Conservation (phyloP, 2,888 invertebrate genomes). For the Heliconius erato region DNA sequence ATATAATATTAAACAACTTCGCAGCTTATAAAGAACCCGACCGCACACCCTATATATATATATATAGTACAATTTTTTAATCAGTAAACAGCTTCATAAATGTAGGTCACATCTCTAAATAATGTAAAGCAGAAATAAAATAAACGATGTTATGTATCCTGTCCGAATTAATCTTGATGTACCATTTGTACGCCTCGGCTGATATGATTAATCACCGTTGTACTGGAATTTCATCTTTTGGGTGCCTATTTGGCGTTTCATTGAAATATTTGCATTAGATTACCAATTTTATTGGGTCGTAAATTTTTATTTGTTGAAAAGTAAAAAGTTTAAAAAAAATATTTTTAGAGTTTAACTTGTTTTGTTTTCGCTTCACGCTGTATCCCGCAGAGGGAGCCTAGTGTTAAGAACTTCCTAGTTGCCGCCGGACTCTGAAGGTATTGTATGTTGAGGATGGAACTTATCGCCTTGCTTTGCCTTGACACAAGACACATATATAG, state of each 20-base stretch:
- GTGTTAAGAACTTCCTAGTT: no score
- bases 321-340: no score
- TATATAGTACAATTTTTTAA: neutral
- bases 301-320: slow-evolving; percentile 6
- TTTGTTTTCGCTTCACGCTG: no score
- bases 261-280: slow-evolving; percentile 25
- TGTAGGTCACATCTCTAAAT: neutral
- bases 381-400: no score
- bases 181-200: slow-evolving; percentile 21
- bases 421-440: no score
- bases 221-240: slow-evolving; percentile 20
- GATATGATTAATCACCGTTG: slow-evolving; percentile 32
- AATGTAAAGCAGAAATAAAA: slow-evolving; percentile 22
- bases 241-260: slow-evolving; percentile 18
- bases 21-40: neutral
- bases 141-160: slow-evolving; percentile 27
- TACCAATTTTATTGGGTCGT: neutral
- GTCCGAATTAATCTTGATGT: slow-evolving; percentile 32
- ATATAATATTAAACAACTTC: neutral
- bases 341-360: no score
- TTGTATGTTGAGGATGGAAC: no score
- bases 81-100: neutral
- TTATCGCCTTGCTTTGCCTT: no score
- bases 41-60: neutral
- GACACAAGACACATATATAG: no score